Base-by-base conservation (phyloP, 2,888 invertebrate species). In the Drosophila borborema region DNA sequence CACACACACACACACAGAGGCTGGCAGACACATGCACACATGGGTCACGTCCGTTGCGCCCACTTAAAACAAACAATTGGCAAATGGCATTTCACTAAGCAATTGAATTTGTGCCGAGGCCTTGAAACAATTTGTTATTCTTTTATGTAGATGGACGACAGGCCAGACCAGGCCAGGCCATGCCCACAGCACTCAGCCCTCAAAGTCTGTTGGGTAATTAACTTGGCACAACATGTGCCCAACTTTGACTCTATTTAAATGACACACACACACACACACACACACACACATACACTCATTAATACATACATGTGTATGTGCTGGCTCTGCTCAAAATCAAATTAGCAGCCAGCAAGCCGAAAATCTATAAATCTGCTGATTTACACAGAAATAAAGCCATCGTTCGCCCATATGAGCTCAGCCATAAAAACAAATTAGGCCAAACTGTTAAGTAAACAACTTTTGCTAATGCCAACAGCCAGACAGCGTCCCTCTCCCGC, bases 361-460 rank as follows among this genome's bases (percentile, higher is more conserved):
- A 20, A 43, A 82, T 84, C 86, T 90, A 86, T 77, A 77, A 86
- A 86, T 86, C 85, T 86, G 86, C 90, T 89, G 90, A 86, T 86
- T 90, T 87, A 81, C 85, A 89, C 89, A 89, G 82, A 87, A 89
- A 89, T 89, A 74, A 70, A 56, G 78, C 53, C 81, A 38, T 34
- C 64, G 66, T 64, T 55, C 74, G 56, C 49, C 56, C 77, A 68
- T 64, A 65, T 60, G 73, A 66, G 56, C 45, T 45, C 62, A 68
- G 76, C 71, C 90, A 89, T 86, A 90, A 86, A 90, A 86, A 80
- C 82, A 86, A 86, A 86, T 86, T 90, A 86, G 84, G 86, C 87
- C 89, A 89, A 86, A 86, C 89, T 89, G 90, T 90, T 86, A 90
- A 87, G 90, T 84, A 89, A 90, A 86, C 87, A 90, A 86, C 70